These are phyloP conservation scores for Formicarius rufipectus DNA, from an alignment of 2,113 vertebrate genomes.

Conservation along the genomic window DNA sequence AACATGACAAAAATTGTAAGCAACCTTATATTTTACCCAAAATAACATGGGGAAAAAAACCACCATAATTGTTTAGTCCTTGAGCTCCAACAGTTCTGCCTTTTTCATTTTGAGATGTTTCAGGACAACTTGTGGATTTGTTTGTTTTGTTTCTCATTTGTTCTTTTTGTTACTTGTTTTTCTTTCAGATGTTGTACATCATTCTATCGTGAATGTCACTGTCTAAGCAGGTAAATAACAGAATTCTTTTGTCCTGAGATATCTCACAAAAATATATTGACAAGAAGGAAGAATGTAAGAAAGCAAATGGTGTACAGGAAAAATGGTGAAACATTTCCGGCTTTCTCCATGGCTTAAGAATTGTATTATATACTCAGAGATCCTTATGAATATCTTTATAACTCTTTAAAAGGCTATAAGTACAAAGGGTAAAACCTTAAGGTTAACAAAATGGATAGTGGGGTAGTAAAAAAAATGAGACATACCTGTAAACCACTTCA, in stretches of 20 bases:
- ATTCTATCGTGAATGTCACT: neutral
- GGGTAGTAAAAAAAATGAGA: neutral
- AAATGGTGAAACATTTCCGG: neutral
- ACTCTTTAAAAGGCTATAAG: neutral
- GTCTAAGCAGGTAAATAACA: neutral
- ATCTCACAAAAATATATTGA: neutral
- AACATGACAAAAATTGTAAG: neutral
- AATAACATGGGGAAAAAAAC: neutral
- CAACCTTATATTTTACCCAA: neutral
- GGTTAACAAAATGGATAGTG: neutral
- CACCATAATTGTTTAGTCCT: accelerated
- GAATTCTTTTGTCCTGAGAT: neutral
- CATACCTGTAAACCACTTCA: neutral
- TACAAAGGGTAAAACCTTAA: neutral
- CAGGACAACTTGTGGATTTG: neutral
- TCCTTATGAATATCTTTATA: neutral
- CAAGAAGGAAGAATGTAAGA: neutral
- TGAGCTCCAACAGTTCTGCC: neutral
- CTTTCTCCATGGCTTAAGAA: neutral
- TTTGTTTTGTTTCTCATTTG: neutral
- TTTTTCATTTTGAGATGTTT: neutral
- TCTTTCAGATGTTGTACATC: neutral
- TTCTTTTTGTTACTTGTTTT: neutral
- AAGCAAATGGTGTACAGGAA: neutral
- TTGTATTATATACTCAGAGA: neutral